Percentiles rank a stretch among this genome's conserved stretches.
Conservation (phyloP, 2,797 vertebrate genomes). For the Nasua narica region DNA sequence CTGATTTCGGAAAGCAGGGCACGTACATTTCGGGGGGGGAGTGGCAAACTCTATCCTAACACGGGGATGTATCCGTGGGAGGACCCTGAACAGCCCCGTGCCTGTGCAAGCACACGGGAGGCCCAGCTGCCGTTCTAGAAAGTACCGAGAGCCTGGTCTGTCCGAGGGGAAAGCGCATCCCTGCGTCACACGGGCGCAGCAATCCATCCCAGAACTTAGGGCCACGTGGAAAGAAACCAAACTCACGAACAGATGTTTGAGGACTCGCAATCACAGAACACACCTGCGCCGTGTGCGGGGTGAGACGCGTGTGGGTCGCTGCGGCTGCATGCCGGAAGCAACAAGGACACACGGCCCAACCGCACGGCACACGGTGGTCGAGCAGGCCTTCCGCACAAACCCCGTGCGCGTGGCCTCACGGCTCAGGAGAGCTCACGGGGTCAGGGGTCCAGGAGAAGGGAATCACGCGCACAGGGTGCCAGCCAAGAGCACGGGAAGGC, state of each 20-base stretch:
- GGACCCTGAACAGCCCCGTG: not conserved
- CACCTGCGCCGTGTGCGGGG: no score
- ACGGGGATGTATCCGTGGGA: not conserved
- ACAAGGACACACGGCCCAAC: not conserved
- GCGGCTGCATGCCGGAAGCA: not conserved
- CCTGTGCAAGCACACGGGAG: accelerated
- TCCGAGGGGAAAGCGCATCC: not conserved
- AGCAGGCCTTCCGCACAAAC: not conserved
- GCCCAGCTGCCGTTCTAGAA: no score
- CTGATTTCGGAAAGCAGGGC: not conserved
- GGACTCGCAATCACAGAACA: not conserved
- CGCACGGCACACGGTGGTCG: accelerated
- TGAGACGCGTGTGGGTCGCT: accelerated
- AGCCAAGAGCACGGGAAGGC: accelerated
- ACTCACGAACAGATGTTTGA: no score
- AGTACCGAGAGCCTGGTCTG: accelerated
- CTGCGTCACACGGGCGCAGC: not conserved
- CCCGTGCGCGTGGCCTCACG: not conserved
- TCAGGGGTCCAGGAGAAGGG: not conserved
- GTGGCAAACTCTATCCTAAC: not conserved
- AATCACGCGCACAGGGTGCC: accelerated
- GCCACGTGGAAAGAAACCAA: not conserved
- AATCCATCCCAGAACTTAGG: not conserved
- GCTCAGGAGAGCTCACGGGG: not conserved
- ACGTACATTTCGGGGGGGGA: no score